Conservation (phyloP, 2,797 vertebrate species). For the Acrocephalus scirpaceus region DNA sequence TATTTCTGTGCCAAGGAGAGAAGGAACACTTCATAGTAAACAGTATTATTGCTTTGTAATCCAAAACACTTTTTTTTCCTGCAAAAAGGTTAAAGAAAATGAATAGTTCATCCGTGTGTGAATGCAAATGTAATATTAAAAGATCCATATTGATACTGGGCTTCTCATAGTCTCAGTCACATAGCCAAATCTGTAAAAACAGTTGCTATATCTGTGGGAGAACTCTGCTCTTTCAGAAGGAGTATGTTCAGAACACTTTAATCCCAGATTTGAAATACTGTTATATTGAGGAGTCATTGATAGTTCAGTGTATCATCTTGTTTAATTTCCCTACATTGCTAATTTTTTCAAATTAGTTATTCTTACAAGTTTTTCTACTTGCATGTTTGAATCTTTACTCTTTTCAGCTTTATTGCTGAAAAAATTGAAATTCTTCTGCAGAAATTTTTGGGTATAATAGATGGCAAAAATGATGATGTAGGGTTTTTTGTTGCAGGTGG, state of each 20-base stretch:
- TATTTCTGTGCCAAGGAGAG: constrained; percentile 7
- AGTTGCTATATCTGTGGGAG: background rate
- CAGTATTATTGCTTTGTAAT: background rate
- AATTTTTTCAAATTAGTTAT: background rate
- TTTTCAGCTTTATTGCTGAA: background rate
- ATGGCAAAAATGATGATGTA: background rate
- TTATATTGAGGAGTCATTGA: background rate
- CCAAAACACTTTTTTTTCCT: background rate
- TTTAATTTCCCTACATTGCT: background rate
- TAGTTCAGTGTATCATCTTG: background rate
- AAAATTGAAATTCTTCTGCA: background rate
- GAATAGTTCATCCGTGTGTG: background rate
- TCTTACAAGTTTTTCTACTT: background rate
- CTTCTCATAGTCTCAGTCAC: background rate
- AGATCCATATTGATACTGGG: background rate
- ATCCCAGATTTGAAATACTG: background rate
- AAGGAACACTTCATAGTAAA: background rate
- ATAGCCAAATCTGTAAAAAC: background rate
- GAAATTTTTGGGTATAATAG: background rate
- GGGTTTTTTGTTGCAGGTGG: background rate
- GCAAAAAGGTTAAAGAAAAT: background rate
- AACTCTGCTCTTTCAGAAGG: background rate
- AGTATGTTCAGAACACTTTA: background rate
- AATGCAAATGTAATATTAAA: background rate
- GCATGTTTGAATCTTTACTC: background rate